These are phyloP conservation scores for Chaunax sp. DNA, from an alignment of 2,797 vertebrate genomes.

Conservation along the genomic window DNA sequence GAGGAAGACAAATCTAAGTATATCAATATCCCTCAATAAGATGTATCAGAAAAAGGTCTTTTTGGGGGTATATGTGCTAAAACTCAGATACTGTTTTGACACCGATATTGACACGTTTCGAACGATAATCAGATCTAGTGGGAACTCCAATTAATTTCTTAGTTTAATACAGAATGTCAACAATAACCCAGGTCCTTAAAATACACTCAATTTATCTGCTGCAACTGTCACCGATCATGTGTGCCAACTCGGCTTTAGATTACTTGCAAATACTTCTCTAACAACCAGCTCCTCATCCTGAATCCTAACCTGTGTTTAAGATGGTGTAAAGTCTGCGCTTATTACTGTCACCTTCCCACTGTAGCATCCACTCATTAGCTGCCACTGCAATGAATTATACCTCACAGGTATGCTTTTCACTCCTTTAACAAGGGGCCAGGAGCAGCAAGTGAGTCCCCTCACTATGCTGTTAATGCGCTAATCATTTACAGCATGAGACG, in stretches of 20 bases:
- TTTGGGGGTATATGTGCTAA: background rate
- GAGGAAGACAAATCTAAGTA: background rate
- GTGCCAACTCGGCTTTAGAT: conserved; percentile 41
- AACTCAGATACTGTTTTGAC: background rate
- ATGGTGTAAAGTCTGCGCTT: conserved; percentile 55
- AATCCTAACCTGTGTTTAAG: conserved; percentile 54
- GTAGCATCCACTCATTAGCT: conserved; percentile 74
- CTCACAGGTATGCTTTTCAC: conserved; percentile 65
- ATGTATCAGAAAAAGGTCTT: too few species aligned
- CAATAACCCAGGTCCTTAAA: conserved; percentile 19
- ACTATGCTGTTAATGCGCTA: conserved; percentile 67
- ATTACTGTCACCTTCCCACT: conserved; percentile 64
- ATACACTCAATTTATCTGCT: conserved; percentile 18
- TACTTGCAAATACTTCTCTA: conserved; percentile 42
- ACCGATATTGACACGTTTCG: background rate
- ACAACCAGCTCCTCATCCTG: conserved; percentile 25
- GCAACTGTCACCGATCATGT: conserved; percentile 19
- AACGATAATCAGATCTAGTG: background rate
- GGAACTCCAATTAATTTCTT: background rate
- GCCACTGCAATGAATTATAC: conserved; percentile 63
- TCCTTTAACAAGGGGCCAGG: conserved; percentile 73
- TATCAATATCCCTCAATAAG: too few species aligned
- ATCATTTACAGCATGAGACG: conserved; percentile 67
- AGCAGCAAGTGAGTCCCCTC: conserved; percentile 64
- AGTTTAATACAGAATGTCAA: conserved; percentile 8